These are phyloP conservation scores for Lasius fuliginosus DNA, from an alignment of 2,888 invertebrate genomes.

Conservation along the genomic window DNA sequence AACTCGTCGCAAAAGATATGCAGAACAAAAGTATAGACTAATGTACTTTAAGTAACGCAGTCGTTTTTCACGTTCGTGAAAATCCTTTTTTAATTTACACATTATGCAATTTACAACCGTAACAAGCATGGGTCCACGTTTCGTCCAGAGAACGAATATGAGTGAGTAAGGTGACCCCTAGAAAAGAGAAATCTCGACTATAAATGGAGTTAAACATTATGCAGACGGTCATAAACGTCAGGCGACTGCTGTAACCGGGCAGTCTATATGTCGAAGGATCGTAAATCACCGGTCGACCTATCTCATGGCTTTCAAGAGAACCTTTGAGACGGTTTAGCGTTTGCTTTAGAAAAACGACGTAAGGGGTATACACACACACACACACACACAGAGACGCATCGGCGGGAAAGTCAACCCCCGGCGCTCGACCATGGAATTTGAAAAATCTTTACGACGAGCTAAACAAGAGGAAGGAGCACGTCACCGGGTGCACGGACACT, in stretches of 20 bases:
- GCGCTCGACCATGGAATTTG: conserved; percentile 58
- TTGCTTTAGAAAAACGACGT: conserved; percentile 48
- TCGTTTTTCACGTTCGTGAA: background rate
- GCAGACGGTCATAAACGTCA: conserved; percentile 72
- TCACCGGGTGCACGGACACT: conserved; percentile 49
- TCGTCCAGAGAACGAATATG: background rate
- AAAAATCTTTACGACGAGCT: conserved; percentile 39
- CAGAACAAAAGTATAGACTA: background rate
- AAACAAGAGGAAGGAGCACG: conserved; percentile 64
- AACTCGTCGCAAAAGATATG: background rate
- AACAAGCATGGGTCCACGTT: background rate
- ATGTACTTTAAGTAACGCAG: background rate
- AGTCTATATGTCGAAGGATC: conserved; percentile 78
- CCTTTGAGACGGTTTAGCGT: conserved; percentile 57
- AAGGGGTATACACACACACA: background rate
- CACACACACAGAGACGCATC: conserved; percentile 41
- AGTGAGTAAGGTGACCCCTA: background rate
- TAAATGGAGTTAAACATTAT: conserved; percentile 69
- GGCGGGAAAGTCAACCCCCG: conserved; percentile 53
- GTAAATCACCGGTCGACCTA: conserved; percentile 78
- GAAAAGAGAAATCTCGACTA: conserved; percentile 31
- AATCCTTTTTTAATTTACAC: conserved; percentile 5
- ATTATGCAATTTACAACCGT: background rate
- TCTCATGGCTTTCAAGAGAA: conserved; percentile 73
- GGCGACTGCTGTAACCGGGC: conserved; percentile 78